These are phyloP conservation scores for Baronia brevicornis DNA, from an alignment of 2,888 invertebrate genomes.

Conservation along the genomic window DNA sequence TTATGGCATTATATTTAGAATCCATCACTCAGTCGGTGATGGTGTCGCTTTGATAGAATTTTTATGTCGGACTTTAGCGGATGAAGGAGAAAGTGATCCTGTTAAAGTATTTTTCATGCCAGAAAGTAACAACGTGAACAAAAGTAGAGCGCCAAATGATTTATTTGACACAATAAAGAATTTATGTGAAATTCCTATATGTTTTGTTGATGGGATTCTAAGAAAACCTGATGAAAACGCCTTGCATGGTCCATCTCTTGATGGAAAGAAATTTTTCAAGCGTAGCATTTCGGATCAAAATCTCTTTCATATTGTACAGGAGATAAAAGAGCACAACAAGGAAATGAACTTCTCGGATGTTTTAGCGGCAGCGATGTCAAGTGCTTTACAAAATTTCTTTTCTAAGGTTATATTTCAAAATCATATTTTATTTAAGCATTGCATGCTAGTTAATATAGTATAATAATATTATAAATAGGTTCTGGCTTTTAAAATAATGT, in stretches of 20 bases:
- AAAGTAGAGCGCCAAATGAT: slow-evolving; percentile 19
- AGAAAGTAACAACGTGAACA: slow-evolving; percentile 18
- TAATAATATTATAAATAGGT: no score
- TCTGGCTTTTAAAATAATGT: no score
- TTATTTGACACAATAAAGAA: slow-evolving; percentile 32
- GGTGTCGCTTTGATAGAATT: slow-evolving; percentile 67
- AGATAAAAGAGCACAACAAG: slow-evolving; percentile 36
- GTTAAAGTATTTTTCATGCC: slow-evolving; percentile 28
- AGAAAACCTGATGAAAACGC: slow-evolving; percentile 47
- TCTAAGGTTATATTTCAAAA: slow-evolving; percentile 33
- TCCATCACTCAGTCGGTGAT: slow-evolving; percentile 74
- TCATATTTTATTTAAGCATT: no score
- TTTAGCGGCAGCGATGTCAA: slow-evolving; percentile 60
- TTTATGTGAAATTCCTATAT: slow-evolving; percentile 33
- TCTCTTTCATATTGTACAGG: slow-evolving; percentile 44
- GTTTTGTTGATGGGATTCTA: slow-evolving; percentile 36
- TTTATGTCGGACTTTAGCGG: slow-evolving; percentile 58
- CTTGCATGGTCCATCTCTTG: slow-evolving; percentile 56
- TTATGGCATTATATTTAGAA: slow-evolving; percentile 64
- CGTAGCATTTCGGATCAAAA: slow-evolving; percentile 51
- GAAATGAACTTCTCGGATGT: slow-evolving; percentile 61
- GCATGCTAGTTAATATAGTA: slow-evolving; percentile 1
- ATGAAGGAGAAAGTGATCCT: slow-evolving; percentile 30
- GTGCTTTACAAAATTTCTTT: slow-evolving; percentile 57
- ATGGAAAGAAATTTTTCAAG: slow-evolving; percentile 54